Evolutionary conservation across 2,888 invertebrate genomes (phyloP).

Genomic region (Tenthredo distinguenda): DNA sequence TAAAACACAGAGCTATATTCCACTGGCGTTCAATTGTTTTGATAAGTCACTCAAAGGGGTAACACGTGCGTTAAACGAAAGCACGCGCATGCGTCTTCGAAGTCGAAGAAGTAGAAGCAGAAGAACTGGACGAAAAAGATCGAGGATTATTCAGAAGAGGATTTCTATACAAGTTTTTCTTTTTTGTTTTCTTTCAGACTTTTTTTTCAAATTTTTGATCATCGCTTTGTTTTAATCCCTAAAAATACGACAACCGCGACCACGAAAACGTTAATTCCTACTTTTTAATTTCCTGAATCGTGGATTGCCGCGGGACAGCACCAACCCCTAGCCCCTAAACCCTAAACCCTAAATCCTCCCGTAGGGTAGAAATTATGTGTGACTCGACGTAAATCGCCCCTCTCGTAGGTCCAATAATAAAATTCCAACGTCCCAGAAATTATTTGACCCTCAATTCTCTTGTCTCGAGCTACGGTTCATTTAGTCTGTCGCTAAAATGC

Average conservation of each 20-base stretch:
- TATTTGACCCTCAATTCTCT: constrained; percentile 39
- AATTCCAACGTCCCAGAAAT: constrained; percentile 34
- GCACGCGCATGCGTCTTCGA: not conserved
- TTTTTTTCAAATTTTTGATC: not conserved
- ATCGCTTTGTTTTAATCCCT: not conserved
- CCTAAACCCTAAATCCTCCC: not conserved
- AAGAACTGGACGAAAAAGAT: not conserved
- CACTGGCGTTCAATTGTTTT: constrained; percentile 59
- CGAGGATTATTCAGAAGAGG: not conserved
- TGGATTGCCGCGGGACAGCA: constrained; percentile 3
- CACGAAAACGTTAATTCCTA: not conserved
- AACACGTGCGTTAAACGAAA: constrained; percentile 5
- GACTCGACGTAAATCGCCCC: constrained; percentile 38
- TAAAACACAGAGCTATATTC: constrained; percentile 52
- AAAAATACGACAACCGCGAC: not conserved
- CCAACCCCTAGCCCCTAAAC: not conserved
- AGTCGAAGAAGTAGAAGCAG: not conserved
- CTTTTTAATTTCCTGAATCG: constrained; percentile 18
- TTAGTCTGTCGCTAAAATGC: not conserved
- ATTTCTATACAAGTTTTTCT: not conserved
- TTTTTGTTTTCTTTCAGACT: not conserved
- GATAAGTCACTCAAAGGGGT: constrained; percentile 58
- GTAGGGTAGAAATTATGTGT: constrained; percentile 34
- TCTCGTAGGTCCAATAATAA: constrained; percentile 32
- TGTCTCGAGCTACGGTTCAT: constrained; percentile 14